Percentiles rank a stretch among this genome's conserved stretches.
phyloP scores from a whole-genome alignment of 2,113 vertebrate species.

The Phalacrocorax aristotelis region DNA sequence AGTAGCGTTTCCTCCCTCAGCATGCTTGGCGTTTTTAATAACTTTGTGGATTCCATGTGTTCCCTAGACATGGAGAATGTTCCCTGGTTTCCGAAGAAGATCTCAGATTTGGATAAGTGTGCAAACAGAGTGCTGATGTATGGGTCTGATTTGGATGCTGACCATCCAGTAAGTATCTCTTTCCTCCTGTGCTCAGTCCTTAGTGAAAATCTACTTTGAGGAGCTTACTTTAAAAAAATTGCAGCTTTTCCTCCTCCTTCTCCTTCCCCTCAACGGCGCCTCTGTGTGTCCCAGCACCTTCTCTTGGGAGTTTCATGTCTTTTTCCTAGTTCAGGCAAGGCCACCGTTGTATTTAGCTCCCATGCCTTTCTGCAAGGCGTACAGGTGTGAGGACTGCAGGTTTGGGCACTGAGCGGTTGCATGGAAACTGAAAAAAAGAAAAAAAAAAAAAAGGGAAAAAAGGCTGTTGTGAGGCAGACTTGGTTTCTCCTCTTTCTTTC shows the following conservation, averaged over 20 bases:
- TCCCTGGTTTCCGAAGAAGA: slow-evolving; percentile 97
- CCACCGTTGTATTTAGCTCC: not conserved
- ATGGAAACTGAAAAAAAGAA: not conserved
- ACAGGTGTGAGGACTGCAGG: not conserved
- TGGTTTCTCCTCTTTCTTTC: not conserved
- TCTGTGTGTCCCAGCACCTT: not conserved
- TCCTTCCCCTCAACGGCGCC: accelerated
- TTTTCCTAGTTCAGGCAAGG: not conserved
- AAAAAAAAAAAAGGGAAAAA: too few relatives aligned
- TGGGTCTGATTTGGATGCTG: slow-evolving; percentile 92
- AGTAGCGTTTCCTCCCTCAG: not conserved
- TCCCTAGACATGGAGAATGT: slow-evolving; percentile 83
- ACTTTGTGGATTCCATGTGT: slow-evolving; percentile 27
- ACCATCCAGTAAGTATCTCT: slow-evolving; percentile 83
- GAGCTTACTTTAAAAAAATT: not conserved
- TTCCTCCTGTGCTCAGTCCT: not conserved
- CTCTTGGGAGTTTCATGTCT: not conserved
- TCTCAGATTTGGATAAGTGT: slow-evolving; percentile 95
- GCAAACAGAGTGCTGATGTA: slow-evolving; percentile 97
- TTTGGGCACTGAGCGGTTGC: not conserved
- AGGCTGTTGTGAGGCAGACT: not conserved
- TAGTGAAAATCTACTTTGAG: not conserved
- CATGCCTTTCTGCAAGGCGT: not conserved
- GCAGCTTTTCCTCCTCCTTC: not conserved
- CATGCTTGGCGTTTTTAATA: not conserved